Evolutionary conservation across 2,888 invertebrate species (phyloP), one percentile per base, ranked within the genome.

Genomic region (Brenthis daphne): DNA sequence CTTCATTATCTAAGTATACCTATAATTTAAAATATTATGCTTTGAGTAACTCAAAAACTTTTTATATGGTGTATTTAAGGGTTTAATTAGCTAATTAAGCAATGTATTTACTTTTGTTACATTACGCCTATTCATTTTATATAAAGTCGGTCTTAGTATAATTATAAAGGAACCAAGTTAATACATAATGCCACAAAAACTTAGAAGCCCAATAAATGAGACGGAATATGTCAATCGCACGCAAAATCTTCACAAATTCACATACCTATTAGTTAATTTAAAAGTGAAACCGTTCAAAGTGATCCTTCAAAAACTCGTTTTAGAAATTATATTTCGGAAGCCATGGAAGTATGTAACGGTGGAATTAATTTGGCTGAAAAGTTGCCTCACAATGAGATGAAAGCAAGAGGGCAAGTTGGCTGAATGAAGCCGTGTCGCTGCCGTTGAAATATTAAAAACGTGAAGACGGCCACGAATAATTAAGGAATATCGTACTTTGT

Each of bases 371-470:
- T 86, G 86, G 85, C 89, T 88, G 90, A 84, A 60, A 89, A 50
- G 89, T 89, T 88, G 80, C 80, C 80, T 77, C 82, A 90, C 91
- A 90, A 92, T 88, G 87, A 85, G 86, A 88, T 90, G 91, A 89
- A 89, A 89, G 88, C 85, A 85, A 88, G 86, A 86, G 86, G 85
- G 82, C 82, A 83, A 85, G 81, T 83, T 81, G 84, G 83, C 81
- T 86, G 89, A 85, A 88, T 89, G 88, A 89, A 86, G 86, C 89
- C 86, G 76, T 81, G 84, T 79, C 83, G 80, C 78, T 82, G 84
- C 83, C 78, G 83, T 82, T 89, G 88, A 85, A 86, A 89, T 88
- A 89, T 90, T 87, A 88, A 89, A 89, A 85, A 83, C 68, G 74
- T 50, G 77, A 75, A 74, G 74, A 76, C 72, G 69, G 60, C 68